Conservation (phyloP, 64 coral and sea anemone genomes). For the Porites australiensis region DNA sequence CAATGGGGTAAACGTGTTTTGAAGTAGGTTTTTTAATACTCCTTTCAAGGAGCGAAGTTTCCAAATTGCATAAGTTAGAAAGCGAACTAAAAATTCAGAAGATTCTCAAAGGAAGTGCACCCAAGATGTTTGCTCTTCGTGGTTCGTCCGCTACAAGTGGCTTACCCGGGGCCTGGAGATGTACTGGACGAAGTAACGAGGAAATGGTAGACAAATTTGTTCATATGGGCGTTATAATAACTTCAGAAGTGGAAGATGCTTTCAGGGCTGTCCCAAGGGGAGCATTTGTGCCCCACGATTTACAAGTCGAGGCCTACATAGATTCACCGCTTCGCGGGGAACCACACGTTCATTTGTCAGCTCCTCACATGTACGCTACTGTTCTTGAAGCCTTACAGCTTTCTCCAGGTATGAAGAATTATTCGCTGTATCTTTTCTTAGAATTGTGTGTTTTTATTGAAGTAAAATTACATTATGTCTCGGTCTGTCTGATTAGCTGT, state of each 20-base stretch:
- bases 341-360: slow-evolving; percentile 93
- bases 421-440: no score
- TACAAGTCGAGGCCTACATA: slow-evolving; percentile 87
- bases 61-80: neutral
- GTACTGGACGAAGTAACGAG: slow-evolving; percentile 90
- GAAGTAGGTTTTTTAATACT: neutral
- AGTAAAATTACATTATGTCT: no score
- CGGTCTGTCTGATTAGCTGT: no score
- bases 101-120: neutral
- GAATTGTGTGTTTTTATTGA: neutral
- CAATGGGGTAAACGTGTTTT: neutral
- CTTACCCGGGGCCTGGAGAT: slow-evolving; percentile 86
- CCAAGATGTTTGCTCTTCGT: neutral
- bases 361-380: slow-evolving; percentile 98
- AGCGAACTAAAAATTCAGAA: neutral
- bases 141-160: neutral
- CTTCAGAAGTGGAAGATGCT: slow-evolving; percentile 91
- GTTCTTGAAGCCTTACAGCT: slow-evolving; percentile 94
- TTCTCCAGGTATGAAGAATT: slow-evolving; percentile 77
- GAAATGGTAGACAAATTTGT: slow-evolving; percentile 99
- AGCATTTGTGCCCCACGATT: slow-evolving; percentile 87
- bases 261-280: slow-evolving; percentile 90
- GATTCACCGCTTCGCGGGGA: slow-evolving; percentile 89
- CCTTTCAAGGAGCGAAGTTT: neutral
- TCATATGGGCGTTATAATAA: slow-evolving; percentile 81